Percentiles rank a stretch among this genome's conserved stretches.
These are phyloP conservation scores for Parnassius orleans DNA, from an alignment of 2,888 invertebrate species.

Conservation along the genomic window DNA sequence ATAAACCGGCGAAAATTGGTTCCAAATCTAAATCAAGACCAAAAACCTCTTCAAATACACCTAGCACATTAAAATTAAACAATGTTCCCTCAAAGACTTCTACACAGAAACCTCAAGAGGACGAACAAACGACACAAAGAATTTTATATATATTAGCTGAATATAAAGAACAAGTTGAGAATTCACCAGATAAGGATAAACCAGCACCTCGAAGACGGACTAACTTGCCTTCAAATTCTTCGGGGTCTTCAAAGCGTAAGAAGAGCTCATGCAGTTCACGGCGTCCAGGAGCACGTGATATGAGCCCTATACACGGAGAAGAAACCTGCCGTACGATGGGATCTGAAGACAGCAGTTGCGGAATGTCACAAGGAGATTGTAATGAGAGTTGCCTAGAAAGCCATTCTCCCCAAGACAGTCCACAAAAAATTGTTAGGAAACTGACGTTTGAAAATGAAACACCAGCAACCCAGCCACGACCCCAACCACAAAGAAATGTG, in stretches of 20 bases:
- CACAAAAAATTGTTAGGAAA: constrained; percentile 69
- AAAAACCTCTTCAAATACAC: constrained; percentile 76
- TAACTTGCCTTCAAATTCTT: constrained; percentile 85
- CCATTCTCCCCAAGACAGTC: constrained; percentile 80
- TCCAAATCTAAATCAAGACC: constrained; percentile 78
- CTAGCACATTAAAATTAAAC: constrained; percentile 82
- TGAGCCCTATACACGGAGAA: constrained; percentile 83
- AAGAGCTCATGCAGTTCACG: constrained; percentile 84
- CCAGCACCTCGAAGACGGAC: constrained; percentile 88
- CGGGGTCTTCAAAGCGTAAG: constrained; percentile 85
- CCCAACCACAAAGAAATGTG: constrained; percentile 76
- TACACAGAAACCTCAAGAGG: constrained; percentile 87
- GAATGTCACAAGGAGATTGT: constrained; percentile 81
- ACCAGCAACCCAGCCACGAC: constrained; percentile 52
- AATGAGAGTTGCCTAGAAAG: constrained; percentile 75
- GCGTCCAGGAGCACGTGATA: constrained; percentile 75
- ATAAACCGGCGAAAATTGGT: constrained; percentile 54
- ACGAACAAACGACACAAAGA: constrained; percentile 89
- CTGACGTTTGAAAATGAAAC: constrained; percentile 73
- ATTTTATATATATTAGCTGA: constrained; percentile 90
- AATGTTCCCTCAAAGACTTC: constrained; percentile 81
- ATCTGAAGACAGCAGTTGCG: constrained; percentile 89
- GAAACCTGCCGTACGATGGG: constrained; percentile 86
- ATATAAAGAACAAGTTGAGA: constrained; percentile 89
- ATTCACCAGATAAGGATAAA: constrained; percentile 91